Evolutionary conservation across 1,140 invertebrate genomes (phyloP), one percentile per base, ranked within the genome.

Genomic region (Drosophila novamexicana): DNA sequence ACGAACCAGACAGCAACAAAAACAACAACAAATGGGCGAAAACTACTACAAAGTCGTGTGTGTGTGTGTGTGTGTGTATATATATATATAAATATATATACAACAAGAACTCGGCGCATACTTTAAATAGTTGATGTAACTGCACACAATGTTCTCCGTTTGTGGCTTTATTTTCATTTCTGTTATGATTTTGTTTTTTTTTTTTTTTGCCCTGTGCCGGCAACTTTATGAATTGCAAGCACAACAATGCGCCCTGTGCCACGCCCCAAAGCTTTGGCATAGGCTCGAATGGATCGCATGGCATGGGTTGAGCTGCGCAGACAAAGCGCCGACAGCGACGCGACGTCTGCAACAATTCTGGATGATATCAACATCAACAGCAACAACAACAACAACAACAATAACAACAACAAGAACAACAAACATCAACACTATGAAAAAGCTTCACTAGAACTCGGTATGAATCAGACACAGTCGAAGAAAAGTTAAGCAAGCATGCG

Each of bases 91-190:
- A 22, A 22, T 29, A 29, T 29, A 29, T 29, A 7, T n/a, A 67
- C 36, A 49, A 29, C 54, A 70, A 64, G 36, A 74, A 73, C 45
- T 67, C 62, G 47, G 6, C 54, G 68, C 62, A 49, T 59, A 86
- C 83, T 83, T 88, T 88, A 86, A 86, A 86, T 79, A 88, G 88
- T 86, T 79, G 58, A 77, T 74, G 57, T 65, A 86, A 88, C 79
- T 88, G 68, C 71, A 86, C 61, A 81, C 59, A 68, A 81, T 88
- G 74, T 79, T 79, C 39, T 88, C 54, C 49, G 67, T 42, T 68
- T 61, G 64, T 52, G 54, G 75, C 61, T 84, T 62, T 57, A 29
- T 59, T 57, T 67, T 84, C 79, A 14, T 56, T 49, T 8, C 18
- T 49, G 16, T 49, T 49, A 29, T 49, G 40, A 37, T 40, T 42